These are phyloP conservation scores for Microchirus variegatus DNA, from an alignment of 2,797 vertebrate genomes.

Conservation along the genomic window DNA sequence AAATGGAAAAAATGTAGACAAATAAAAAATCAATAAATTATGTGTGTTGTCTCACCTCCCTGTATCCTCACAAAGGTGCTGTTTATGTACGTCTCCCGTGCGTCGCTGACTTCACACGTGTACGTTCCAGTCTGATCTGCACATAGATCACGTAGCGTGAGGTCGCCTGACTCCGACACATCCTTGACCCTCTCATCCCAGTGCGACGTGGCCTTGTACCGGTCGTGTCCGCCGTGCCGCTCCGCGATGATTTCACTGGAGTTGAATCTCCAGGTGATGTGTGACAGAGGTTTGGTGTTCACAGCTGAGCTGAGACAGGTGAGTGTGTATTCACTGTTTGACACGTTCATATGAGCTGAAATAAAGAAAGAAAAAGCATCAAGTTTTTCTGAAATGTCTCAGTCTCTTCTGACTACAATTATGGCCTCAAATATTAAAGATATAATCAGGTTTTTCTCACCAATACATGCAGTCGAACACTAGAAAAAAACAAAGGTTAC, in stretches of 20 bases:
- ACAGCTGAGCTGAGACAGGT: neutral
- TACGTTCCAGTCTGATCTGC: conserved; percentile 10
- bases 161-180: conserved; percentile 12
- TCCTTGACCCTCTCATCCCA: conserved; percentile 44
- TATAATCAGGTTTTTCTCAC: no score
- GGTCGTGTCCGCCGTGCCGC: rapidly evolving
- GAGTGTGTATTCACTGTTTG: neutral
- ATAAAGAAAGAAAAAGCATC: neutral
- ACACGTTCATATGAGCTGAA: neutral
- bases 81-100: neutral
- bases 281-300: neutral
- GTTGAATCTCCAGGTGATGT: conserved; percentile 34
- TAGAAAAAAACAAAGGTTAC: no score
- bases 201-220: neutral
- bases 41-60: rapidly evolving
- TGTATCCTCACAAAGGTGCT: neutral
- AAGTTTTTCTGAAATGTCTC: neutral
- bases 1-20: no score
- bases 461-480: no score
- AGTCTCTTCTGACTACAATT: neutral
- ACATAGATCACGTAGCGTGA: conserved; percentile 19
- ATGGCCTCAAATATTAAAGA: no score
- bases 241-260: conserved; percentile 23
- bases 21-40: no score
- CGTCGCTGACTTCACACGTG: conserved; percentile 17